Conservation (phyloP, 1,140 invertebrate genomes). For the Amphibalanus amphitrite region DNA sequence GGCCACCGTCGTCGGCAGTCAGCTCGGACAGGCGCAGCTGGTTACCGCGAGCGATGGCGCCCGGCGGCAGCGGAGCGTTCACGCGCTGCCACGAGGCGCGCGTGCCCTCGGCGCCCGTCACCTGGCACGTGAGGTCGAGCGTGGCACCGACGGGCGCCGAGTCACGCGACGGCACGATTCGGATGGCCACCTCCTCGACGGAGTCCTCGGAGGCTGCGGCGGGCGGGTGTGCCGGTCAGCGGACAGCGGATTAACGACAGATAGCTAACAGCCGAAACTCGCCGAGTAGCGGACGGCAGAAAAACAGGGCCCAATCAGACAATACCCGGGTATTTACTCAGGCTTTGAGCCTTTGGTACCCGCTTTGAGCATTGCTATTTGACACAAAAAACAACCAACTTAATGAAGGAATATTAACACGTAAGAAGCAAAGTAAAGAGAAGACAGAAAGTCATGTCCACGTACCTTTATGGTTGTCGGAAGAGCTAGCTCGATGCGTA, state of each 20-base stretch:
- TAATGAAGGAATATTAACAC: not conserved
- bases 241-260: too few species aligned
- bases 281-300: too few species aligned
- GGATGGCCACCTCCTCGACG: conserved; percentile 18
- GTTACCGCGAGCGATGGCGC: conserved; percentile 33
- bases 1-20: conserved; percentile 41
- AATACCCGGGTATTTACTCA: too few species aligned
- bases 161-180: conserved; percentile 35
- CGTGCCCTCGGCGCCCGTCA: conserved; percentile 33
- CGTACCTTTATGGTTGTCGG: not conserved
- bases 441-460: not conserved
- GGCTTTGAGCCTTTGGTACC: too few species aligned
- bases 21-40: conserved; percentile 36
- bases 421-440: not conserved
- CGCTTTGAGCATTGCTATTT: too few species aligned
- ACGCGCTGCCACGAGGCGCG: conserved; percentile 36
- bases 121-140: conserved; percentile 52
- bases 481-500: too few species aligned
- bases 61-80: conserved; percentile 33
- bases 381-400: too few species aligned
- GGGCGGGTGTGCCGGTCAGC: too few species aligned
- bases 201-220: too few species aligned
- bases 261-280: too few species aligned
- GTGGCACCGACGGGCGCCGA: conserved; percentile 47
- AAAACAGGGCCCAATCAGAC: too few species aligned